phyloP scores from a whole-genome alignment of 92 coral and sea anemone genomes.

The Paragorgia papillata region DNA sequence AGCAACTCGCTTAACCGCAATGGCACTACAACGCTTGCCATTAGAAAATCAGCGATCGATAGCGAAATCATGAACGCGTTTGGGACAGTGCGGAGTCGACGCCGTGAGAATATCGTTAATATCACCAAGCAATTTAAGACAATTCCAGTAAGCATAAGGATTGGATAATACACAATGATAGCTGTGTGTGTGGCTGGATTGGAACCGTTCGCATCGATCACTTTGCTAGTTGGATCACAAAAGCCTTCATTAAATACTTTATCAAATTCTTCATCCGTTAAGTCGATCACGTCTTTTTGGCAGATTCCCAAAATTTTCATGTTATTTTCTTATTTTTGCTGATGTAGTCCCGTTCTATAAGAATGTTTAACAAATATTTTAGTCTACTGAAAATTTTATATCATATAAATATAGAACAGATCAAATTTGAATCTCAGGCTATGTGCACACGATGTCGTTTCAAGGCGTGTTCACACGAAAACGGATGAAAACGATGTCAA shows the following conservation, averaged over 20 bases:
- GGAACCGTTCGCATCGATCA: not conserved
- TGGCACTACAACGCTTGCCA: conserved; percentile 76
- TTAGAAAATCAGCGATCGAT: conserved; percentile 77
- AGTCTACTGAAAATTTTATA: too few species aligned
- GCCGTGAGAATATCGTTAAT: conserved; percentile 14
- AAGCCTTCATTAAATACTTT: not conserved
- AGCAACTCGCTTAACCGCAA: conserved; percentile 59
- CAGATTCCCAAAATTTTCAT: not conserved
- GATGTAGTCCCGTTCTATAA: too few species aligned
- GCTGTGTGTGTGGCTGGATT: not conserved
- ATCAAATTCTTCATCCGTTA: conserved; percentile 17
- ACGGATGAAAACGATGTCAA: too few species aligned
- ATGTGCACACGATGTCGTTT: too few species aligned
- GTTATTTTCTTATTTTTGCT: too few species aligned
- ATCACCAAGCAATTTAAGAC: not conserved
- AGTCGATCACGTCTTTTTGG: not conserved
- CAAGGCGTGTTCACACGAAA: too few species aligned
- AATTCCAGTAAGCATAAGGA: conserved; percentile 8
- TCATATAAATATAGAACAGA: too few species aligned
- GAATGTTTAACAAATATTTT: too few species aligned
- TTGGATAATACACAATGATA: not conserved
- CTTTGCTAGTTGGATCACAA: not conserved
- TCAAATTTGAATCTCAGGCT: too few species aligned
- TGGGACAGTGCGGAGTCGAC: conserved; percentile 79
- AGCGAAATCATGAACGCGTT: conserved; percentile 82